Conservation (phyloP, 2,797 vertebrate species). For the Centropyge bicolor region DNA sequence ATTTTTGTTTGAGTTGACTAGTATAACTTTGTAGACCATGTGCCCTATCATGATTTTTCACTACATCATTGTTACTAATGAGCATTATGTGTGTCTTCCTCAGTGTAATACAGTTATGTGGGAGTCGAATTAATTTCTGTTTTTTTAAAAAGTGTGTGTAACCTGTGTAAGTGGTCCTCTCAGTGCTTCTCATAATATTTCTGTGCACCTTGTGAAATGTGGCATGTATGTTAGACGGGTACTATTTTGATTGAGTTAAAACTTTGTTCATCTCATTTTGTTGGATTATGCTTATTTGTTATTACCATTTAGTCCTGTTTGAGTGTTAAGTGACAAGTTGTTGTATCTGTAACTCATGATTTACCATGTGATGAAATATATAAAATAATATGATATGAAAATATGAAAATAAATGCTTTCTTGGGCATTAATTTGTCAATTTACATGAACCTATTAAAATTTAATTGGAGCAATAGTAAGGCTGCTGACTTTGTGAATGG, state of each 20-base stretch:
- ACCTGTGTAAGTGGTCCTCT: slow-evolving; percentile 84
- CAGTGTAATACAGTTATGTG: not conserved
- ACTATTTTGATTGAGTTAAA: not conserved
- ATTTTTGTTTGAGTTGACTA: too few species aligned
- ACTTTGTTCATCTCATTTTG: not conserved
- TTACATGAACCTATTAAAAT: too few species aligned
- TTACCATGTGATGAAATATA: too few species aligned
- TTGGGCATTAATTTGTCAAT: too few species aligned
- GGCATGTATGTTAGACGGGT: not conserved
- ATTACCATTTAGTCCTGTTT: slow-evolving; percentile 58
- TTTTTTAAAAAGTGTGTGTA: not conserved
- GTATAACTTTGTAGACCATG: not conserved
- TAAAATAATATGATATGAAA: too few species aligned
- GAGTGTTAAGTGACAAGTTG: slow-evolving; percentile 20
- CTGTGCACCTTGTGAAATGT: not conserved
- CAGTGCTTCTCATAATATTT: slow-evolving; percentile 7
- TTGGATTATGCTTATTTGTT: slow-evolving; percentile 80
- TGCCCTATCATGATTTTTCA: not conserved
- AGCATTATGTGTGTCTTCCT: not conserved
- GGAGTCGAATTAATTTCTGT: not conserved
- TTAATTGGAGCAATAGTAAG: too few species aligned
- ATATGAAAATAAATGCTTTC: too few species aligned
- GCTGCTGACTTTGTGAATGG: too few species aligned
- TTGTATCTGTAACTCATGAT: too few species aligned
- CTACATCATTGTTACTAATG: too few species aligned